Percentiles rank a stretch among this genome's conserved stretches.
These are phyloP conservation scores for Perca flavescens DNA, from an alignment of 2,113 vertebrate species.

Conservation along the genomic window DNA sequence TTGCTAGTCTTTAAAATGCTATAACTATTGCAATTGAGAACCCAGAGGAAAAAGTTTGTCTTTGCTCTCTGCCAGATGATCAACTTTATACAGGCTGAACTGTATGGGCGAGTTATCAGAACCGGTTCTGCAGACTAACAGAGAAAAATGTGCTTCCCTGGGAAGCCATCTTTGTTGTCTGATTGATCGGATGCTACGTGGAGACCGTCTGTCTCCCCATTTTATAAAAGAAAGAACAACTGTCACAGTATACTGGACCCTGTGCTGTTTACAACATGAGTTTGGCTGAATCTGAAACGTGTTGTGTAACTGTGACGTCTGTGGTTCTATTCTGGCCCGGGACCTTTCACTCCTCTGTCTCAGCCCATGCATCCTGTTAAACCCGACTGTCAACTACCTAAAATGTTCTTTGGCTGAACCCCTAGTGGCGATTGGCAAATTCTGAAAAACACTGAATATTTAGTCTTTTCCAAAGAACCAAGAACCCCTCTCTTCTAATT, in stretches of 20 bases:
- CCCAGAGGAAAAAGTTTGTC: background rate
- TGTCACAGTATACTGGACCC: background rate
- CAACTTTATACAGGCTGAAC: background rate
- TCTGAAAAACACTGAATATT: background rate
- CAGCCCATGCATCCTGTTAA: constrained; percentile 1
- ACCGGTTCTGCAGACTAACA: constrained; percentile 14
- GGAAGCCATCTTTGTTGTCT: constrained; percentile 26
- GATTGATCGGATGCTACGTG: constrained; percentile 28
- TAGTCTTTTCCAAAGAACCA: background rate
- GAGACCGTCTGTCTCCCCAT: constrained; percentile 17
- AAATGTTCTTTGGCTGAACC: constrained; percentile 19
- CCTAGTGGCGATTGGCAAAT: background rate
- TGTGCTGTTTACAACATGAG: constrained; percentile 8
- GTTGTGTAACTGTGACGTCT: background rate
- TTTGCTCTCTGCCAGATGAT: constrained; percentile 11
- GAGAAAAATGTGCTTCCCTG: constrained; percentile 25
- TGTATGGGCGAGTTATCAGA: constrained; percentile 4
- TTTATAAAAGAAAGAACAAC: constrained; percentile 5
- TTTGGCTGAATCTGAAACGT: background rate
- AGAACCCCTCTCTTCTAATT: background rate
- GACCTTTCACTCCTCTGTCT: background rate
- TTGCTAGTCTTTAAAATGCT: background rate
- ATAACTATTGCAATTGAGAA: background rate
- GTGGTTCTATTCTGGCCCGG: background rate
- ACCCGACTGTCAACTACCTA: background rate